These are phyloP conservation scores for Psammodynastes pulverulentus DNA, from an alignment of 2,113 vertebrate species.

Conservation along the genomic window DNA sequence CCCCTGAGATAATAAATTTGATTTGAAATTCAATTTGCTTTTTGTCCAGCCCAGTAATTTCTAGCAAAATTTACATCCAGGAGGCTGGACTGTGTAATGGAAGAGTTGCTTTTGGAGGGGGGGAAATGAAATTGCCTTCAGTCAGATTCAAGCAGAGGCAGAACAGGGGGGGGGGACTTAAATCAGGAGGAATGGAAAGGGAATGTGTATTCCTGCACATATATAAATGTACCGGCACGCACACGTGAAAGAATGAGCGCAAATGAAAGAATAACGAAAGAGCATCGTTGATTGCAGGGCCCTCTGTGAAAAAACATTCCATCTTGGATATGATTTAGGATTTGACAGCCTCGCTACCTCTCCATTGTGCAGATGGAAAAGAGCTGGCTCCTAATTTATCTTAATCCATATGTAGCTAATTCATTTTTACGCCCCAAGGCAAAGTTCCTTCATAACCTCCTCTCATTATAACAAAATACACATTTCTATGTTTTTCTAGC, in stretches of 20 bases:
- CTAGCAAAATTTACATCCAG: neutral
- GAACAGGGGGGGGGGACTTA: neutral
- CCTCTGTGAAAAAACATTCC: neutral
- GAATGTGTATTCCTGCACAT: neutral
- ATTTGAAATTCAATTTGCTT: constrained; percentile 26
- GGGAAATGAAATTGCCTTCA: neutral
- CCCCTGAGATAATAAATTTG: constrained; percentile 15
- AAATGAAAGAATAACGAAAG: neutral
- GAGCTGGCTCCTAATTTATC: neutral
- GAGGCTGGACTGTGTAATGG: neutral
- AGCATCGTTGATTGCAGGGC: neutral
- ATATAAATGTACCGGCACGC: neutral
- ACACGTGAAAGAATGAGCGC: neutral
- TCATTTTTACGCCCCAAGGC: neutral
- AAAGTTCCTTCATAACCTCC: neutral
- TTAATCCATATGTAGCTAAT: neutral
- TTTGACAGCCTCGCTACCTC: no score
- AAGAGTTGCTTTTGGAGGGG: neutral
- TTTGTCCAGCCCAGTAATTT: neutral
- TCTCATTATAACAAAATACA: neutral
- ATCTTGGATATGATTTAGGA: neutral
- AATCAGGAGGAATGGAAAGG: neutral
- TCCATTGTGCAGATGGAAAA: neutral
- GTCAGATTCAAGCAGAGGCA: neutral
- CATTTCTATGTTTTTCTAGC: neutral